These are phyloP conservation scores for Sarcophaga subvicina DNA, from an alignment of 2,888 invertebrate genomes.

Conservation along the genomic window DNA sequence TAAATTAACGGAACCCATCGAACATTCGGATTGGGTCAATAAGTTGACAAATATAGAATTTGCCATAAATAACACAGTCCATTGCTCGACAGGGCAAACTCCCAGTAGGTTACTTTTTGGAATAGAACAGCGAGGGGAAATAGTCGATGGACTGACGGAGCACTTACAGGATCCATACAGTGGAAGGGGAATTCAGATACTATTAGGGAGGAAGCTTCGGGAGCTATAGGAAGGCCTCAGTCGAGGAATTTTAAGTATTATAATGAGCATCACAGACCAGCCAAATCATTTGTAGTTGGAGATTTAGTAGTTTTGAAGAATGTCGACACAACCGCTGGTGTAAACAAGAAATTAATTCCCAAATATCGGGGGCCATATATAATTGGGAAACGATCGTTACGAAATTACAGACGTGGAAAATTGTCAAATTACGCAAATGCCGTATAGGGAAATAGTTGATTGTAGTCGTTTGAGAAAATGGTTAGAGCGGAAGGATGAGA, in stretches of 20 bases:
- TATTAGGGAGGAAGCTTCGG: no score
- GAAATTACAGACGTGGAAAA: slow-evolving; percentile 32
- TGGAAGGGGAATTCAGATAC: no score
- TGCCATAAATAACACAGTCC: slow-evolving; percentile 52
- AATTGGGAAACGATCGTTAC: slow-evolving; percentile 25
- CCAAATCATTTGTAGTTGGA: slow-evolving; percentile 11
- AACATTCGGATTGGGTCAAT: slow-evolving; percentile 26
- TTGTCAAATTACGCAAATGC: slow-evolving; percentile 48
- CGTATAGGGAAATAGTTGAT: not conserved
- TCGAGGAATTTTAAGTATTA: no score
- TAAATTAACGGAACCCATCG: slow-evolving; percentile 23
- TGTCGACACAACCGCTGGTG: slow-evolving; percentile 61
- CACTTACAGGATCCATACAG: not conserved
- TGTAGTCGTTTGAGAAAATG: no score
- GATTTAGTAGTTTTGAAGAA: slow-evolving; percentile 26
- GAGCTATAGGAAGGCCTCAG: no score
- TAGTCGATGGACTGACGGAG: slow-evolving; percentile 51
- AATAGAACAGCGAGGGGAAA: slow-evolving; percentile 42
- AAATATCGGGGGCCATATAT: slow-evolving; percentile 61
- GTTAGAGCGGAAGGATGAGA: no score
- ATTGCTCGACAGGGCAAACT: slow-evolving; percentile 43
- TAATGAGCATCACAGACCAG: not conserved
- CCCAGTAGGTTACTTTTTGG: slow-evolving; percentile 60
- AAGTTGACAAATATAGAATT: slow-evolving; percentile 37
- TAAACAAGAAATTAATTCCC: slow-evolving; percentile 63